These are phyloP conservation scores for Hybognathus amarus DNA, from an alignment of 2,797 vertebrate species.

Conservation along the genomic window DNA sequence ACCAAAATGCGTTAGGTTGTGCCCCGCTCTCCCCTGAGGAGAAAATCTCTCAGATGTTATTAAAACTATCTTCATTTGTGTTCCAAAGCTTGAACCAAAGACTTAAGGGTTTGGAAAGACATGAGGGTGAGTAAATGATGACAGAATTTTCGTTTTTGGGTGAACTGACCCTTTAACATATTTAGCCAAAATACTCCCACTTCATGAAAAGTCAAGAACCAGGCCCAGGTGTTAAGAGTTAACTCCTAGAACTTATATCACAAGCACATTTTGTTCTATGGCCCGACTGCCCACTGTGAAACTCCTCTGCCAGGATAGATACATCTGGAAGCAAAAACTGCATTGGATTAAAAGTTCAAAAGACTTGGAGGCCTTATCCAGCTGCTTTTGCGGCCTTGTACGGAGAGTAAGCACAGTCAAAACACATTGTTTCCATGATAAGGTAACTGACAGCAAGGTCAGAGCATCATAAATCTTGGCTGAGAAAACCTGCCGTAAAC, in stretches of 20 bases:
- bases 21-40: no score
- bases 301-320: slow-evolving; percentile 70
- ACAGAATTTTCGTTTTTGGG: background rate
- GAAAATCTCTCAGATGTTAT: no score
- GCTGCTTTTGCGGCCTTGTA: slow-evolving; percentile 70
- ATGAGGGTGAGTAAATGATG: background rate
- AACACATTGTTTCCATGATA: slow-evolving; percentile 71
- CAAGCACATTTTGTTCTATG: slow-evolving; percentile 48
- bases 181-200: background rate
- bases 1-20: no score
- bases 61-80: no score
- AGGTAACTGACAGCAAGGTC: slow-evolving; percentile 53
- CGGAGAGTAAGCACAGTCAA: slow-evolving; percentile 63
- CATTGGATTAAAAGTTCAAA: slow-evolving; percentile 61
- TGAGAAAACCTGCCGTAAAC: slow-evolving; percentile 68
- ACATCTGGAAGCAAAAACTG: slow-evolving; percentile 71
- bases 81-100: no score
- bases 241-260: slow-evolving; percentile 32
- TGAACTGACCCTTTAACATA: background rate
- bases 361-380: slow-evolving; percentile 37
- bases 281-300: slow-evolving; percentile 48
- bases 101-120: background rate
- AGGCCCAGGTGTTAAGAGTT: slow-evolving; percentile 48
- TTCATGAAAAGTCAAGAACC: slow-evolving; percentile 22
- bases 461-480: slow-evolving; percentile 58